Evolutionary conservation across 37 sponge, comb jelly and placozoan genomes (phyloP), one percentile per base, ranked within the genome.

Genomic region (Sycon ciliatum): DNA sequence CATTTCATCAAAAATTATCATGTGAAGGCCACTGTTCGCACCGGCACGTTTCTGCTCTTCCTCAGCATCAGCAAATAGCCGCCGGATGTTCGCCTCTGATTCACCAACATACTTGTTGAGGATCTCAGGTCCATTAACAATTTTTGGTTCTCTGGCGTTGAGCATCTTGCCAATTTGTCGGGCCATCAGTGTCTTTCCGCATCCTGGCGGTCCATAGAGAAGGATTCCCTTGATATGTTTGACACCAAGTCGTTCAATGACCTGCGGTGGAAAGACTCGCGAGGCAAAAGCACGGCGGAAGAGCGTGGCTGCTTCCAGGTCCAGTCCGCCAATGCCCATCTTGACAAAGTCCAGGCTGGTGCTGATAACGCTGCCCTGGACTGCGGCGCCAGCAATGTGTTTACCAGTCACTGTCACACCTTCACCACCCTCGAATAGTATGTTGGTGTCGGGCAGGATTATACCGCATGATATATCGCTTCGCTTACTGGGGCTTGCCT

Each of bases 1-100:
- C 36, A 98, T 82, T 73, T 98, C 99, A 77, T 98, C 99, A 85
- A 98, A 93, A 58, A 98, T 98, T 63, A 98, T 98, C 67, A 98
- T 98, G 77, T 98, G 99, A 7, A 98, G 77, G 35, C 85, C 83
- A 74, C 94, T 92, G 82, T 81, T 82, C 29, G 73, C 72, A 2
- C 90, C 94, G 76, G 84, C 79, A 68, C 79, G 76, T 78, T 80
- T 93, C 82, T 98, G 88, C 63, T 98, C 99, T 32, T 62, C 79
- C 66, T 98, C 99, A n/a, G 99, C 99, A 39, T 80, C 94, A n/a
- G 78, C 81, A 73, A 95, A 95, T 74, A 95, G 54, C 2, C 57
- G 56, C 92, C 92, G 80, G 39, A 95, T 69, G 64, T 95, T 95
- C 20, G 94, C 93, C 72, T 98, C 99, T 23, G 94, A 93, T 73